A percentile compares a stretch with the other conserved stretches of the same genome.
Evolutionary conservation across 2,113 vertebrate genomes (phyloP).

Genomic region (Ptychochromis oligacanthus): DNA sequence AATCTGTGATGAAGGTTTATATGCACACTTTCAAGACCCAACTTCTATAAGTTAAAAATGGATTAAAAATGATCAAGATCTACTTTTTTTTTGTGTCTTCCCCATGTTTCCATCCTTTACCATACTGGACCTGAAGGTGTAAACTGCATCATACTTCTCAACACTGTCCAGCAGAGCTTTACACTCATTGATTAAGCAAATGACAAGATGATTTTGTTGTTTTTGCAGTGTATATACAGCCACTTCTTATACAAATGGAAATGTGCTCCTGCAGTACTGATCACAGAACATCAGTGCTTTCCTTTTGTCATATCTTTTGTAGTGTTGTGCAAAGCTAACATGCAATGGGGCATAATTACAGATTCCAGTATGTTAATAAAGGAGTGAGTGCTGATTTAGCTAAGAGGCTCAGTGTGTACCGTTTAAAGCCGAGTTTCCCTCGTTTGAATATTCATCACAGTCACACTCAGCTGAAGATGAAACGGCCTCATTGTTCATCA

Average conservation of each 20-base stretch:
- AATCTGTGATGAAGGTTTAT: no score
- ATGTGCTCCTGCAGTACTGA: neutral
- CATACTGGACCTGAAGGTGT: no score
- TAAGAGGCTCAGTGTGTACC: conserved; percentile 64
- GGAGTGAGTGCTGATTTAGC: conserved; percentile 60
- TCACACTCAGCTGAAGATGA: conserved; percentile 60
- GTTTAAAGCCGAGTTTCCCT: conserved; percentile 52
- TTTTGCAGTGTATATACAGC: neutral
- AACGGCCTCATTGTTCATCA: conserved; percentile 64
- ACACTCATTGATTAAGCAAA: neutral
- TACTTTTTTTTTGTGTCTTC: no score
- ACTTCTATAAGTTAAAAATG: no score
- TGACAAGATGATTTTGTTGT: neutral
- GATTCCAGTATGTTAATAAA: conserved; percentile 64
- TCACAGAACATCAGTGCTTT: conserved; percentile 20
- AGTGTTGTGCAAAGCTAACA: conserved; percentile 35
- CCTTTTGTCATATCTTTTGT: conserved; percentile 32
- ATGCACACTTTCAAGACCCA: no score
- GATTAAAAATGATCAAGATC: no score
- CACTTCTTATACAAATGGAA: neutral
- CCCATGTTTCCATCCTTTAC: no score
- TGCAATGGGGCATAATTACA: conserved; percentile 51
- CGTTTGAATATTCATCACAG: conserved; percentile 71
- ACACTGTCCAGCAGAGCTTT: neutral
- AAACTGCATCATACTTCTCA: neutral